Base-by-base conservation (phyloP, 2,113 vertebrate species). In the Lepus americanus region DNA sequence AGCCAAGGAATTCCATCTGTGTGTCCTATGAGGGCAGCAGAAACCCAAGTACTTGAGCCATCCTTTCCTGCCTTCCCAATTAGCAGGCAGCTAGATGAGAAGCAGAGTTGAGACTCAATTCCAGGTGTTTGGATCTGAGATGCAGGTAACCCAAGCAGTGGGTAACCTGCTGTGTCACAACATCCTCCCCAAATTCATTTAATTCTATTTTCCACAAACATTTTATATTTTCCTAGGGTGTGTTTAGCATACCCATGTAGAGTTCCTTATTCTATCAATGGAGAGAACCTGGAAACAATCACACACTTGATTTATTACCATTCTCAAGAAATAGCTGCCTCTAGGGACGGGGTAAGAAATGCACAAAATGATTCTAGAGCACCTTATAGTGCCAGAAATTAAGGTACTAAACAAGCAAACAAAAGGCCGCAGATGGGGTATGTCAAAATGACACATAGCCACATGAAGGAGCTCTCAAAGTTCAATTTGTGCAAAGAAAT, bases 321-420 rank as follows among this genome's bases (percentile, higher is more conserved):
- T 80, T 92, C 19, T 85, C 70, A 88, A 81, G 51, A 92, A 77
- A 77, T 78, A 36, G 17, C 69, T 61, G n/a, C 44, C 39, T 72
- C 33, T 90, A 61, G 17, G 87, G 16, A n/a, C n/a, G 1, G 17
- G 20, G 22, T 66, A 88, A 61, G 39, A 85, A 76, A 66, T 44
- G 22, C 19, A 73, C 64, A 79, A 63, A 64, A 61, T 73, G 51
- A 76, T 31, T 27, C 59, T 25, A 3, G 31, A 92, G 16, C 7
- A 76, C 7, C 36, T 39, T 22, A 6, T 79, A 31, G 23, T 91
- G 16, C 69, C 53, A 55, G 25, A 77, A 89, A 86, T 25, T 11
- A 72, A 95, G 78, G 66, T 61, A n/a, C 84, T 86, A 27, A 51
- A 63, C 17, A 74, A 78, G 17, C 39, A 77, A 67, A 78, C 17